Evolutionary conservation across 1,140 invertebrate genomes (phyloP).

Genomic region (Platorchestia sp.): DNA sequence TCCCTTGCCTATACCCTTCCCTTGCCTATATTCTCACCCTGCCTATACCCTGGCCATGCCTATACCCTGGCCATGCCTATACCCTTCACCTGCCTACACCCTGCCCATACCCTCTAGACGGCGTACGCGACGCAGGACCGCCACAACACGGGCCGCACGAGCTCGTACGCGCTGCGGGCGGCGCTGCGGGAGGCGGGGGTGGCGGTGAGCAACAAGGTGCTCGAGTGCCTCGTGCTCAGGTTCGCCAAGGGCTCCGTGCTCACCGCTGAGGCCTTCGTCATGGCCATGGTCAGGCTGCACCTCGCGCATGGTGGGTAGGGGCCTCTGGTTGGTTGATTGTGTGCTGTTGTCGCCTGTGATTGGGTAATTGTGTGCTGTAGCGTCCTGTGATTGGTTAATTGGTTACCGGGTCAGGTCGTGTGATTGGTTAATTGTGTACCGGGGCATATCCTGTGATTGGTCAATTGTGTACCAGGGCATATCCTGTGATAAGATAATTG

Average conservation of each 20-base stretch:
- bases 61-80: not conserved
- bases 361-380: no score
- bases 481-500: no score
- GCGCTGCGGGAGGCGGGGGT: constrained; percentile 80
- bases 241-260: constrained; percentile 78
- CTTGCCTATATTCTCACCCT: no score
- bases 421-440: not conserved
- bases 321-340: not conserved
- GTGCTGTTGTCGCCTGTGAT: not conserved
- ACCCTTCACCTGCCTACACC: not conserved
- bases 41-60: no score
- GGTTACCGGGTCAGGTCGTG: not conserved
- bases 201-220: constrained; percentile 81
- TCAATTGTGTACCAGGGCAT: no score
- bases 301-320: constrained; percentile 78
- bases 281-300: constrained; percentile 80
- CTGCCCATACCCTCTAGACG: constrained; percentile 69
- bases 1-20: no score
- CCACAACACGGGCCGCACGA: constrained; percentile 75
- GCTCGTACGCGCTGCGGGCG: constrained; percentile 77
- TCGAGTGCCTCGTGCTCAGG: constrained; percentile 80
- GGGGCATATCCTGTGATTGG: no score
- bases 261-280: constrained; percentile 78
- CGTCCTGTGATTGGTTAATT: not conserved
- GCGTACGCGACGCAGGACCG: constrained; percentile 78